Percentiles rank a stretch among this genome's conserved stretches.
These are phyloP conservation scores for Neodiprion pinetum DNA, from an alignment of 1,140 invertebrate genomes.

Conservation along the genomic window DNA sequence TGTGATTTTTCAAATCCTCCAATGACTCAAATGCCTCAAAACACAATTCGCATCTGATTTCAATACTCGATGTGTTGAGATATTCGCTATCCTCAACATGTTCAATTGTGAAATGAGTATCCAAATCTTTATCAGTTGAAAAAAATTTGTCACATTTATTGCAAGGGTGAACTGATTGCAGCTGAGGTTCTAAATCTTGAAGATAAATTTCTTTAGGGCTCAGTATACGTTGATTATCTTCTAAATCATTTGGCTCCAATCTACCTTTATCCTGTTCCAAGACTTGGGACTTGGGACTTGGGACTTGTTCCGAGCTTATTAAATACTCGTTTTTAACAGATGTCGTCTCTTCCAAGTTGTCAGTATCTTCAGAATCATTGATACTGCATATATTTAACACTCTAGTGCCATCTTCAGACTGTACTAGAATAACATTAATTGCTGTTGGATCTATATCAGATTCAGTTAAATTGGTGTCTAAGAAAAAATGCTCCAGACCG, in stretches of 20 bases:
- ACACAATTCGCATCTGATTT: conserved; percentile 34
- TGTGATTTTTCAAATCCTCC: conserved; percentile 30
- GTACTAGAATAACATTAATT: conserved; percentile 32
- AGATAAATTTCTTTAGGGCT: background rate
- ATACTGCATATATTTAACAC: conserved; percentile 28
- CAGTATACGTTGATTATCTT: background rate
- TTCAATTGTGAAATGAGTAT: background rate
- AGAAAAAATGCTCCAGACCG: conserved; percentile 16
- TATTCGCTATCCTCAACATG: conserved; percentile 22
- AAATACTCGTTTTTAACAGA: background rate
- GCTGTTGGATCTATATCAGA: conserved; percentile 24
- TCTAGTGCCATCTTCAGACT: conserved; percentile 28
- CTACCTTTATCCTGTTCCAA: background rate
- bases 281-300: background rate
- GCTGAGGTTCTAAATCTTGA: conserved; percentile 1
- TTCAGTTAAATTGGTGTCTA: conserved; percentile 27
- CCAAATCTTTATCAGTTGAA: background rate
- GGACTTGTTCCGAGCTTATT: background rate
- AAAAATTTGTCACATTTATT: conserved; percentile 5
- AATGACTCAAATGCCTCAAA: conserved; percentile 26
- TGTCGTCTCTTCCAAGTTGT: background rate
- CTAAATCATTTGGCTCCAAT: conserved; percentile 5
- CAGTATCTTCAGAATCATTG: conserved; percentile 2
- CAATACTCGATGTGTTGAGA: conserved; percentile 8
- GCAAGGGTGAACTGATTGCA: background rate